Conservation (phyloP, 2,113 vertebrate species). For the Crotalus horridus region DNA sequence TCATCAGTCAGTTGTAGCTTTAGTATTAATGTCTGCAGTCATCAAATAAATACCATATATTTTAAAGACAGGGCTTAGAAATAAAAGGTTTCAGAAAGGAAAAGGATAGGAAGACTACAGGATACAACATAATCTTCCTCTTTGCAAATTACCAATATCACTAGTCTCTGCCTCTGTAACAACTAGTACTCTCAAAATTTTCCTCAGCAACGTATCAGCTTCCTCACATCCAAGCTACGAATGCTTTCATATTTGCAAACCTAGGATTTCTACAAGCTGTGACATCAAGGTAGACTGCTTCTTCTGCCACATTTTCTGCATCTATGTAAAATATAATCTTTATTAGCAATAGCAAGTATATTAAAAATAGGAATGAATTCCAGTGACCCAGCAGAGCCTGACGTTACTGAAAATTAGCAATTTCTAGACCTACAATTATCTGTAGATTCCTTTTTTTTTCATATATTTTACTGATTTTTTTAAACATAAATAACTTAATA, state of each 20-base stretch:
- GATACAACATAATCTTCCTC: background rate
- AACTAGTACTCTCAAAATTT: background rate
- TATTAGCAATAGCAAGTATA: background rate
- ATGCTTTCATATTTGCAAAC: background rate
- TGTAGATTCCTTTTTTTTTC: background rate
- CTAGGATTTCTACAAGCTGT: background rate
- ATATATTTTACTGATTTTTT: no score
- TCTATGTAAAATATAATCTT: background rate
- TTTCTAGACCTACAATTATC: accelerated
- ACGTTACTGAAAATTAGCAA: accelerated
- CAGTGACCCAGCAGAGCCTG: background rate
- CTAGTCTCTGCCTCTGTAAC: background rate
- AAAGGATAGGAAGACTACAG: background rate
- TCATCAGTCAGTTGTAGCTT: background rate
- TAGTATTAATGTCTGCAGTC: background rate
- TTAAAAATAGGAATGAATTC: background rate
- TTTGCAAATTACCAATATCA: background rate
- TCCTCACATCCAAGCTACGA: background rate
- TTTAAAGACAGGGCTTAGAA: background rate
- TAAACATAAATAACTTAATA: no score
- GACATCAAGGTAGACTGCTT: background rate
- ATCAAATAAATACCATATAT: background rate
- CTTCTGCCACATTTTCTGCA: background rate
- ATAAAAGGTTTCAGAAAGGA: background rate
- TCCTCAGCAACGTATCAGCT: background rate